A percentile compares a stretch with the other conserved stretches of the same genome.
Evolutionary conservation across 2,888 invertebrate species (phyloP).

Genomic region (Philopedon plagiatum): DNA sequence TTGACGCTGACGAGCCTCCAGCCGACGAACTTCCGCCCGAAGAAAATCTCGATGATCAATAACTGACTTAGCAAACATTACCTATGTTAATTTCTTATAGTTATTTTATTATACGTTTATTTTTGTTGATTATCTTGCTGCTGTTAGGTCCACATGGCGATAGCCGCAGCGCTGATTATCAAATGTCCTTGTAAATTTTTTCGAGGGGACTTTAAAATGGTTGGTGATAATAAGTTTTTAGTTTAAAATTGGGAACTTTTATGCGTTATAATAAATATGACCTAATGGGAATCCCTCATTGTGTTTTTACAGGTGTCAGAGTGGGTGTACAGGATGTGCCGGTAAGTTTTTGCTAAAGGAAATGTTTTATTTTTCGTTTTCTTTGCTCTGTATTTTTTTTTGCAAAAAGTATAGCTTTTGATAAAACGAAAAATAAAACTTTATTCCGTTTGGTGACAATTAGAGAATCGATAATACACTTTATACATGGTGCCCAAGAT

Average conservation of each 20-base stretch:
- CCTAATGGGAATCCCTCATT: not conserved
- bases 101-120: conserved; percentile 12
- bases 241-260: not conserved
- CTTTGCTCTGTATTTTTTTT: too few relatives aligned
- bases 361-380: too few relatives aligned
- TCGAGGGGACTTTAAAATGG: not conserved
- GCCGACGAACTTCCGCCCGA: conserved; percentile 42
- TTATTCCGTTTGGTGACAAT: too few relatives aligned
- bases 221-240: conserved; percentile 3
- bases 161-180: not conserved
- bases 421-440: too few relatives aligned
- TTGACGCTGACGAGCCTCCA: conserved; percentile 19
- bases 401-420: too few relatives aligned
- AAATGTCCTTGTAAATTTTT: not conserved
- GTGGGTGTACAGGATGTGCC: too few relatives aligned
- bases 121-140: conserved; percentile 10
- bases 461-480: too few relatives aligned
- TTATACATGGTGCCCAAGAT: too few relatives aligned
- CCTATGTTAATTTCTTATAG: conserved; percentile 6
- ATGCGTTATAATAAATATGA: not conserved
- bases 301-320: not conserved
- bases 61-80: not conserved
- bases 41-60: conserved; percentile 22
- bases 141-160: not conserved
- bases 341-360: too few relatives aligned